Base-by-base conservation (phyloP, 2,888 invertebrate genomes). In the Netelia melanura region DNA sequence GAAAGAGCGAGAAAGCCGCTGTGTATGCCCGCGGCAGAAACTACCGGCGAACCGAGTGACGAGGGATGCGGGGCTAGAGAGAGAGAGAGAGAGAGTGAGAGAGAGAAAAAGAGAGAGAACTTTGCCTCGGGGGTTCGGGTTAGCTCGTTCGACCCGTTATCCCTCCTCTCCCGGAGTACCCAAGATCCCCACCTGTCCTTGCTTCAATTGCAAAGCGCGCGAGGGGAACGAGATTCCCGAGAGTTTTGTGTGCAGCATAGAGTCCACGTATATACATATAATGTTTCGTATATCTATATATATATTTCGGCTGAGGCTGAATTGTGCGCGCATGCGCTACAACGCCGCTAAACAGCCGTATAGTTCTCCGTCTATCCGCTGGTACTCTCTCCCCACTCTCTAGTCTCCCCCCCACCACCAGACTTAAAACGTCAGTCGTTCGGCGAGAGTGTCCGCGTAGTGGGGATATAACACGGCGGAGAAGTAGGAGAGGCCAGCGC, bases 71-170 rank as follows among this genome's bases (percentile, higher is more conserved):
- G 74, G 58, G 30, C 72, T 54, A 62, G 56, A 62, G 54, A 21
- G 58, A 48, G 67, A 43, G 43, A 61, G 44, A 52, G 52, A 17
- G 70, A 38, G 44, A 52, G 52, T 11, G 70, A 38, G 43, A 62
- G 56, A 62, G 21, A 21, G 21, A 21, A 48, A 48, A 61, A 43
- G 43, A 61, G 44, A 48, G 10, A 48, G 48, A 71, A 72, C 62
- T 84, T 72, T 85, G 86, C 89, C 87, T 89, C 87, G 89, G 91
- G 89, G 90, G 91, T 91, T 92, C 90, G 92, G 92, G 92, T 92
- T 93, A 93, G 93, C 93, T 93, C 93, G 93, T 93, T 93, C 93
- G 93, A 93, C 93, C 93, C 93, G 94, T 93, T 93, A 92, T 92
- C 92, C 93, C 92, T 90, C 88, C 92, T 89, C 90, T 89, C 88